Conservation (phyloP, 2,113 vertebrate species). For the Lycocorax pyrrhopterus region DNA sequence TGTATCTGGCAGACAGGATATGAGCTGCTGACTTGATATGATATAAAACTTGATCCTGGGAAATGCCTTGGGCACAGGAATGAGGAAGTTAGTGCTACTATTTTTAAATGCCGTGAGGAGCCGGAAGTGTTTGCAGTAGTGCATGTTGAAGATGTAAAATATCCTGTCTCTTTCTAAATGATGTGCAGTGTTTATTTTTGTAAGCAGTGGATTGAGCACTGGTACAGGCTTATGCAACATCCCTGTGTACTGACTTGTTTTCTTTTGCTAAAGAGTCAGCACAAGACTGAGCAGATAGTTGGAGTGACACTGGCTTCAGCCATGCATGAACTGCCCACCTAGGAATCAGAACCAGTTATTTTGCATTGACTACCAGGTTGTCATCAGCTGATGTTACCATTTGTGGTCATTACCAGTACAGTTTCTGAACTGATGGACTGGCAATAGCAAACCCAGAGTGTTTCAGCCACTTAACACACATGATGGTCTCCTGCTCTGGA, state of each 20-base stretch:
- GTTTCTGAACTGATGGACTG: background rate
- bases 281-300: background rate
- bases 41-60: constrained; percentile 29
- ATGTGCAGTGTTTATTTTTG: background rate
- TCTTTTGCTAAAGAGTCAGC: background rate
- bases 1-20: constrained; percentile 20
- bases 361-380: background rate
- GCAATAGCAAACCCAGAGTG: background rate
- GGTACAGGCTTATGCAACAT: background rate
- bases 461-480: background rate
- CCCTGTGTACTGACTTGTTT: background rate
- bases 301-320: background rate
- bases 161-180: background rate
- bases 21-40: constrained; percentile 2
- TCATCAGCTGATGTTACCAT: background rate
- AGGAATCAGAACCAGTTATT: background rate
- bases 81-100: constrained; percentile 50
- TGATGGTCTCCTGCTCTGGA: background rate
- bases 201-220: background rate
- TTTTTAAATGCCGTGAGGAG: constrained; percentile 43
- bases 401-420: background rate
- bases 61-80: constrained; percentile 38
- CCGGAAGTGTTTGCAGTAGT: background rate
- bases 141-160: background rate
- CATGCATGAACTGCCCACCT: background rate